phyloP scores from a whole-genome alignment of 2,797 vertebrate species.

The Odontamblyopus lacepedii region DNA sequence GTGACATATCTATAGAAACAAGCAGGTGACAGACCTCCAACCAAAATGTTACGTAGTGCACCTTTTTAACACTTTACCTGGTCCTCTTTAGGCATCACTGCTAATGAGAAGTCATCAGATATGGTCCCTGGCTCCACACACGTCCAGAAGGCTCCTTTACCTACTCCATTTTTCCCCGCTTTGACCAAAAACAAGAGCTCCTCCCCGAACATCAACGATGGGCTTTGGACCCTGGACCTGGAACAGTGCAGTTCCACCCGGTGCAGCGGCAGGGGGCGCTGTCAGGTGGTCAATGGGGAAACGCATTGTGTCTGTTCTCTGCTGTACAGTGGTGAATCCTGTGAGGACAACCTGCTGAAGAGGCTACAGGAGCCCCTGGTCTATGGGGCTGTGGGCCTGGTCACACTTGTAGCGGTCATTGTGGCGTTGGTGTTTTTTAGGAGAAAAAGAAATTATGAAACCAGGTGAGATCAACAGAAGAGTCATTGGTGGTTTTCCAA shows the following conservation, averaged over 20 bases:
- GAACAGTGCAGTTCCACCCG: conserved; percentile 52
- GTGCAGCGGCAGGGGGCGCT: conserved; percentile 81
- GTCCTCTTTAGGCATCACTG: conserved; percentile 47
- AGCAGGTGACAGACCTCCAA: no score
- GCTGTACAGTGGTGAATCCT: conserved; percentile 79
- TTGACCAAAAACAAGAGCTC: neutral
- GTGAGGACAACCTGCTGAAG: conserved; percentile 66
- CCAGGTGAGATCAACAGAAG: conserved; percentile 44
- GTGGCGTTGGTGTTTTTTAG: conserved; percentile 67
- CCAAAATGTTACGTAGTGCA: no score
- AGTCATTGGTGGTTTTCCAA: neutral
- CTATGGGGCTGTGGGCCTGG: conserved; percentile 62
- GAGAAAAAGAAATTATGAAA: conserved; percentile 56
- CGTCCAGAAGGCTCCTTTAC: conserved; percentile 8
- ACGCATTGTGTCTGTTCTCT: conserved; percentile 73
- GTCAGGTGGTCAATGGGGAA: conserved; percentile 56
- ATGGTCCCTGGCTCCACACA: neutral
- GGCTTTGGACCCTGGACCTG: conserved; percentile 43
- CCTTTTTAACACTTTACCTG: no score
- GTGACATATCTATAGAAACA: no score
- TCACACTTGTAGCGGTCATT: conserved; percentile 59
- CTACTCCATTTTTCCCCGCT: neutral
- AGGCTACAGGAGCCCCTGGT: conserved; percentile 61
- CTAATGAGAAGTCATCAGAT: conserved; percentile 14
- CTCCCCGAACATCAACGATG: conserved; percentile 18